A percentile compares a stretch with the other conserved stretches of the same genome.
Conservation (phyloP, 2,113 vertebrate genomes). For the Burhinus bistriatus region DNA sequence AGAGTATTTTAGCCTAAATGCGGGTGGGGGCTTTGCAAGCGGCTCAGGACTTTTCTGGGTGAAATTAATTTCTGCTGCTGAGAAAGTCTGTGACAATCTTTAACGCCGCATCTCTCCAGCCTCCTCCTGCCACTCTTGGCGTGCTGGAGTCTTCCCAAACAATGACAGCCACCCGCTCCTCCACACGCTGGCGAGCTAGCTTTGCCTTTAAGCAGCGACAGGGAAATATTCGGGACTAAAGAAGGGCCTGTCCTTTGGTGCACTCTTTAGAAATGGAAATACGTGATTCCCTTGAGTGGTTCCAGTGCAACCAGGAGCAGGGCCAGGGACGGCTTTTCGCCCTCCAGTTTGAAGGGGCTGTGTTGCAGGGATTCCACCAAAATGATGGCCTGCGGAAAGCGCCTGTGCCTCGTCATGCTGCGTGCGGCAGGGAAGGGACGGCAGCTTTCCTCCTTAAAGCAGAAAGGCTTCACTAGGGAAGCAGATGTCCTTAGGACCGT, state of each 20-base stretch:
- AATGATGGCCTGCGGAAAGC: background rate
- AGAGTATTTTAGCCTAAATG: background rate
- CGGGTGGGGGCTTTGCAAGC: background rate
- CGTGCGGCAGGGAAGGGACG: fast-evolving
- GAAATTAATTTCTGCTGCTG: background rate
- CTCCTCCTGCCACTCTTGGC: background rate
- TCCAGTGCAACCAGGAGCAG: background rate
- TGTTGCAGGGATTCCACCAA: background rate
- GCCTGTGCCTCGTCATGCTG: background rate
- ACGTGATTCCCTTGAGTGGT: background rate
- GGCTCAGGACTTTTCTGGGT: background rate
- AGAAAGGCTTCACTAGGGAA: background rate
- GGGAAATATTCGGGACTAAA: background rate
- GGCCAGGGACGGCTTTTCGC: background rate
- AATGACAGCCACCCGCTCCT: background rate
- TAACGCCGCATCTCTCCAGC: background rate
- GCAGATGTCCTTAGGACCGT: background rate
- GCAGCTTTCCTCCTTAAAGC: background rate
- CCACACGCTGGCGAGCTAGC: fast-evolving
- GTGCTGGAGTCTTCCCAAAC: background rate
- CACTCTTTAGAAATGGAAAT: constrained; percentile 40
- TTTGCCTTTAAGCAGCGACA: background rate
- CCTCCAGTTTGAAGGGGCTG: background rate
- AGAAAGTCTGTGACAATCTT: background rate
- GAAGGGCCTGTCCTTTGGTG: background rate